These are phyloP conservation scores for Tillus elongatus DNA, from an alignment of 2,888 invertebrate genomes.

Conservation along the genomic window DNA sequence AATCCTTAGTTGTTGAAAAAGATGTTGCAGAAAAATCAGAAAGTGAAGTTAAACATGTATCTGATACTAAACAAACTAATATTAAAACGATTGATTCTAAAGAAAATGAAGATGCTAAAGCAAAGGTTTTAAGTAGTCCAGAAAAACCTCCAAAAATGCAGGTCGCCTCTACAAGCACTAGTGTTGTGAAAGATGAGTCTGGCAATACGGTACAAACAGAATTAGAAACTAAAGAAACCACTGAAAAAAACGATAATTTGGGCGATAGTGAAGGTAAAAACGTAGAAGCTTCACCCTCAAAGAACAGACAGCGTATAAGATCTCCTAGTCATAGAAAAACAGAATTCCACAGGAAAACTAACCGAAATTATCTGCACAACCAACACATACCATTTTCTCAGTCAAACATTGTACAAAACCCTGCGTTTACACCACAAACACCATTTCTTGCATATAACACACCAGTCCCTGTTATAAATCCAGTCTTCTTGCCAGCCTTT, in stretches of 20 bases:
- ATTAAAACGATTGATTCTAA: constrained; percentile 3
- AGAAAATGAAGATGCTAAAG: constrained; percentile 9
- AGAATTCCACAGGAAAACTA: background rate
- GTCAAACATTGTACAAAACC: constrained; percentile 7
- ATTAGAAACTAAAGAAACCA: background rate
- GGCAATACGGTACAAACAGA: background rate
- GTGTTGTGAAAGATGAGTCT: background rate
- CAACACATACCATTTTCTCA: background rate
- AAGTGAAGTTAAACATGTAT: constrained; percentile 11
- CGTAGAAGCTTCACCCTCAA: background rate
- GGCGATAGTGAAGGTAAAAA: no score
- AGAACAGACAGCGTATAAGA: background rate
- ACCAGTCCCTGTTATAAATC: no score
- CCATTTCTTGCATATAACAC: no score
- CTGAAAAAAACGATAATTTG: no score
- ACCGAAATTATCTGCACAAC: background rate
- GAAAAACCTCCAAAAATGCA: background rate
- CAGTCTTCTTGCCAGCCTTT: constrained; percentile 3
- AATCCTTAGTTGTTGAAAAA: constrained; percentile 15
- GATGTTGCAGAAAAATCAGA: constrained; percentile 13
- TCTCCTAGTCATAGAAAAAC: background rate
- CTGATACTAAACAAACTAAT: background rate
- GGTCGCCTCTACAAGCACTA: background rate
- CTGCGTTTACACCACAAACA: constrained; percentile 17
- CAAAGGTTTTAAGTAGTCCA: background rate